Base-by-base conservation (phyloP, 2,113 vertebrate species). In the Scophthalmus maximus region DNA sequence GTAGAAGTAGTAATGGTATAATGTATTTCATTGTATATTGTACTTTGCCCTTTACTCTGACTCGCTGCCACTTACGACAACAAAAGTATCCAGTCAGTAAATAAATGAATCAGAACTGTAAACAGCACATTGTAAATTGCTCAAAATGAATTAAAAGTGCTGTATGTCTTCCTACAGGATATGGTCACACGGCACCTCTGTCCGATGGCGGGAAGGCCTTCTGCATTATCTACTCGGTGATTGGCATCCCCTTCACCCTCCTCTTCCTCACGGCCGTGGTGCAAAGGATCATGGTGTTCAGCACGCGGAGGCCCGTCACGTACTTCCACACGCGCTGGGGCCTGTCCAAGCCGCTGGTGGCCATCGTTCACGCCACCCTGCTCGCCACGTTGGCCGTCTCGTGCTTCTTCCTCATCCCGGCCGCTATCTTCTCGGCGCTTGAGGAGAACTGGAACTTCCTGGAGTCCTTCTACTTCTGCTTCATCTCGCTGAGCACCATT, bases 361-460 rank as follows among this genome's bases (percentile, higher is more conserved):
- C 96, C 34, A 88, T 97, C 1, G 89, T 95, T 59, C 97, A 99
- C 0, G 96, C 97, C 0, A 61, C 95, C 2, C 14, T 94, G 25
- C 94, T 99, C 1, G 96, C 95, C 0, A 73, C 92, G 3, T 0
- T 96, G 88, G 95, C 94, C 0, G 82, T 96, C 55, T 94, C 94
- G 0, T 95, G 91, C 86, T 99, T 99, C 91, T 98, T 99, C 86
- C 93, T 99, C 77, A 95, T 99, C 83, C 97, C 97, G 0, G 97
- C 97, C 0, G 95, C 94, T 23, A 93, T 96, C 81, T 99, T 99
- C 92, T 97, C 97, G 0, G 80, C 89, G 7, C 87, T 98, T 87
- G 97, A 99, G 87, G 94, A 95, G 8, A 94, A 98, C 90, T 99
- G 97, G 97, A 98, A 98, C 94, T 99, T 98, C 84, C 91, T 98